Base-by-base conservation (phyloP, 92 coral and sea anemone species). In the Scolanthus callimorphus region DNA sequence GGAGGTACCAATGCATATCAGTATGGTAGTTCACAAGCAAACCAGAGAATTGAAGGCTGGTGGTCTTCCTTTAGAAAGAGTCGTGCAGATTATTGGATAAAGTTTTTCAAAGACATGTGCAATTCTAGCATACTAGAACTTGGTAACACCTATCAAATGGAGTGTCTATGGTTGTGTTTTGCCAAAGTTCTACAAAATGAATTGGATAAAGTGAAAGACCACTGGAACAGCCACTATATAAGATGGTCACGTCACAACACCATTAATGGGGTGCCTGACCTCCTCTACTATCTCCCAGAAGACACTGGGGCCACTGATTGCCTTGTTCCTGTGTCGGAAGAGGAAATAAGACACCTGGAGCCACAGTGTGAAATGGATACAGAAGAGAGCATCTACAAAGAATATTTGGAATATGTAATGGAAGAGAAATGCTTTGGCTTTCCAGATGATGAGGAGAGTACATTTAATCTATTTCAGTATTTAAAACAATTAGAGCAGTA, bases 11-110 rank as follows among this genome's bases (percentile, higher is more conserved):
- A 67, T 24, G 69, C 79, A 8, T 76, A 74, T 54, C 67, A 55
- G 51, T 81, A 74, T 74, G 88, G 88, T 23, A 67, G 81, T 43
- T 73, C 77, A 4, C 77, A 77, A 12, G 28, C 70, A n/a, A 38
- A 79, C 68, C 73, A 60, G 49, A 59, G 80, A 15, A 65, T 59
- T 46, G 80, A 65, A 39, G 74, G 70, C 3, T 71, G 79, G 75
- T 63, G 79, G 74, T 63, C 79, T 31, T 49, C 39, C 31, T 67
- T 60, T 53, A 20, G 56, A 44, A 65, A 60, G 46, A 62, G 81
- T 39, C 59, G 81, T 27, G 39, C 77, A 37, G 49, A 37, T 39
- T 73, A 74, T 73, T 62, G 74, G 88, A 69, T 73, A 26, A 29
- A 68, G 31, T 55, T 60, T 15, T 81, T 74, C 49, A 64, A n/a